Evolutionary conservation across 2,113 vertebrate species (phyloP).

Genomic region (Lamprotornis superbus): DNA sequence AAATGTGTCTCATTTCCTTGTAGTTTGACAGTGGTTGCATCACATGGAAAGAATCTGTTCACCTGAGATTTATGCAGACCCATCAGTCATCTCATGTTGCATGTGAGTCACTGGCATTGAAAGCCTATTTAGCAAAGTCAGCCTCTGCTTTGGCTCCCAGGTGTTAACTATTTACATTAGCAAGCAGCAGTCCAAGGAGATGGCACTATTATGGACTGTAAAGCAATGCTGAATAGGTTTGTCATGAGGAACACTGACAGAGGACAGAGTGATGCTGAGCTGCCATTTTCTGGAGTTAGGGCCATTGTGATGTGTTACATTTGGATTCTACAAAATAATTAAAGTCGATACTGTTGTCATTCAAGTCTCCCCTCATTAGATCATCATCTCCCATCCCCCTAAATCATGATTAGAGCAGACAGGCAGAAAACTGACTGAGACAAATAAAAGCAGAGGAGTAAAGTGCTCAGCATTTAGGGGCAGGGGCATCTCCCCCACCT

Average conservation of each 20-base stretch:
- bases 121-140: neutral
- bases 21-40: neutral
- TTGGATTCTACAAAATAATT: neutral
- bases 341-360: neutral
- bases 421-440: neutral
- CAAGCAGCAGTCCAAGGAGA: neutral
- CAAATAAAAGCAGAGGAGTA: neutral
- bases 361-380: neutral
- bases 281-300: neutral
- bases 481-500: neutral
- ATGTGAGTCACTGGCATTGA: neutral
- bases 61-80: neutral
- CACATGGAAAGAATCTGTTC: neutral
- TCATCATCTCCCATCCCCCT: neutral
- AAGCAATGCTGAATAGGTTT: neutral
- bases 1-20: neutral
- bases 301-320: neutral
- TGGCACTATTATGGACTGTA: neutral
- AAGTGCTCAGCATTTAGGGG: neutral
- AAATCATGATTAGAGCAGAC: neutral
- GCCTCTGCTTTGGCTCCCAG: neutral
- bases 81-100: neutral
- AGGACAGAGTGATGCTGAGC: neutral
- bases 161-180: constrained; percentile 13
- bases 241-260: neutral